phyloP scores from a whole-genome alignment of 2,113 vertebrate species.

The Phylloscopus whistleri region DNA sequence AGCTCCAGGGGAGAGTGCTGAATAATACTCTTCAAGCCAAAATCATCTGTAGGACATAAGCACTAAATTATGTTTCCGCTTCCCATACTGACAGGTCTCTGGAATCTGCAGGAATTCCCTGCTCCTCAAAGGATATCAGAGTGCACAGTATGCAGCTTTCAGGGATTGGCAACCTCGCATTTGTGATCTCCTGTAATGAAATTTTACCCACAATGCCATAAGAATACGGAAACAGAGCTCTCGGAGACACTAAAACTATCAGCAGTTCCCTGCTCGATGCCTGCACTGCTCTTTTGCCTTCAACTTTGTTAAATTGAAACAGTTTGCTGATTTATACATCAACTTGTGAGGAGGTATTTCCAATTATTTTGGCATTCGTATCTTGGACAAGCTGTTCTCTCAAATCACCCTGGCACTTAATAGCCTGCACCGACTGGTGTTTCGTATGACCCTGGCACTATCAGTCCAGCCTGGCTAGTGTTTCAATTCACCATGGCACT shows the following conservation, averaged over 20 bases:
- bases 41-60: conserved; percentile 60
- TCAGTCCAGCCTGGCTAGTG: conserved; percentile 71
- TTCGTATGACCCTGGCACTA: conserved; percentile 74
- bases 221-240: neutral
- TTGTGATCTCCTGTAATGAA: conserved; percentile 25
- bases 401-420: conserved; percentile 77
- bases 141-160: neutral
- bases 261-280: neutral
- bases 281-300: neutral
- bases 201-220: conserved; percentile 28
- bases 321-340: conserved; percentile 71
- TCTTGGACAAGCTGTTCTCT: conserved; percentile 76
- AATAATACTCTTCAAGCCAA: conserved; percentile 53
- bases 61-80: conserved; percentile 59
- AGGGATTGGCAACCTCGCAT: conserved; percentile 18
- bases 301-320: conserved; percentile 64
- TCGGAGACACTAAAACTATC: conserved; percentile 11
- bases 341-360: conserved; percentile 67
- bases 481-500: conserved; percentile 69
- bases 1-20: conserved; percentile 40
- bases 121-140: conserved; percentile 54
- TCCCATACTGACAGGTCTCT: conserved; percentile 44
- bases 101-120: conserved; percentile 50
- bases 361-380: conserved; percentile 77
- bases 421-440: conserved; percentile 62